phyloP scores from a whole-genome alignment of 2,797 vertebrate species.

The Oophaga sylvatica region DNA sequence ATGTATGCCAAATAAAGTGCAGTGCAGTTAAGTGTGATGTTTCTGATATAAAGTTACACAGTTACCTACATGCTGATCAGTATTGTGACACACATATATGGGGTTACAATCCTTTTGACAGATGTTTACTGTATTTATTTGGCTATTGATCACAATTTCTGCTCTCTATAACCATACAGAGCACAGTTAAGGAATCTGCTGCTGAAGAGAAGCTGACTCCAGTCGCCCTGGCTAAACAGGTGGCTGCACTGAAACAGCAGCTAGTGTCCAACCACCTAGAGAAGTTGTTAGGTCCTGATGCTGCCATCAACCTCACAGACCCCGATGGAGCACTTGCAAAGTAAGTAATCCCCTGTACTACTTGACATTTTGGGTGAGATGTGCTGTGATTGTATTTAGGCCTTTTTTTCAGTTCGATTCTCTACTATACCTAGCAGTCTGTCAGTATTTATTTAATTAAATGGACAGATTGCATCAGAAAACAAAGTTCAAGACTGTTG shows the following conservation, averaged over 20 bases:
- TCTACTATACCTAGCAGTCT: too few species aligned
- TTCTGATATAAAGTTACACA: too few species aligned
- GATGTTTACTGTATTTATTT: background rate
- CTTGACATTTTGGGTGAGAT: too few species aligned
- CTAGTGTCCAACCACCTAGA: slow-evolving; percentile 88
- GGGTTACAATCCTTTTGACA: background rate
- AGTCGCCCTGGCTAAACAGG: slow-evolving; percentile 87
- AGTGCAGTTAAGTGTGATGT: too few species aligned
- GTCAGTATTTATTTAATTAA: too few species aligned
- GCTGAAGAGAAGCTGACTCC: slow-evolving; percentile 90
- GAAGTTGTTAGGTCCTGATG: slow-evolving; percentile 85
- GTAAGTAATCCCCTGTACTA: slow-evolving; percentile 71
- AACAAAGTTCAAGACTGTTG: too few species aligned
- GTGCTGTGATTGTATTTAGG: too few species aligned
- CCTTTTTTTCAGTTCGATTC: too few species aligned
- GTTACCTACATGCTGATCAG: too few species aligned
- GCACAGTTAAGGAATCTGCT: slow-evolving; percentile 81
- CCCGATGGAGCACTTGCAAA: slow-evolving; percentile 90
- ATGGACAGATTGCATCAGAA: too few species aligned
- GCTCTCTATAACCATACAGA: slow-evolving; percentile 69
- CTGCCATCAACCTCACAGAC: slow-evolving; percentile 88
- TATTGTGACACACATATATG: too few species aligned
- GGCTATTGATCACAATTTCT: background rate
- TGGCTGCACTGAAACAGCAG: slow-evolving; percentile 89
- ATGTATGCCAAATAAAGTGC: too few species aligned